These are phyloP conservation scores for Lypha dubia DNA, from an alignment of 2,888 invertebrate species.

Conservation along the genomic window DNA sequence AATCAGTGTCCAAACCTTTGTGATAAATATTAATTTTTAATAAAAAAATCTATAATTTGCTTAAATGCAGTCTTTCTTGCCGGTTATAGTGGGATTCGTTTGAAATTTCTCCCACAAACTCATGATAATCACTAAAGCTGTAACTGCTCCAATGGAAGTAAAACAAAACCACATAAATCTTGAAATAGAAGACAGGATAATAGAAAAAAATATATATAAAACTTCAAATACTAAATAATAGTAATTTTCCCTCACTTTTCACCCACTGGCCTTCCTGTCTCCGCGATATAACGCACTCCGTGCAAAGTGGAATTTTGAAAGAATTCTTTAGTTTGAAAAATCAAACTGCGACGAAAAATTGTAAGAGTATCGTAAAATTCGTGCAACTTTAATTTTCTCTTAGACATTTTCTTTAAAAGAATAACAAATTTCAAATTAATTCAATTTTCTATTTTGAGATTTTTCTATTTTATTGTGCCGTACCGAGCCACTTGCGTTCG, in stretches of 20 bases:
- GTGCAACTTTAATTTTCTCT: constrained; percentile 72
- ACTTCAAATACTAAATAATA: background rate
- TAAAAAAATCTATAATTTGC: background rate
- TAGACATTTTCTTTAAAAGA: constrained; percentile 77
- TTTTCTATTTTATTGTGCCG: background rate
- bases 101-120: constrained; percentile 93
- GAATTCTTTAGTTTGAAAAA: constrained; percentile 89
- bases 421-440: background rate
- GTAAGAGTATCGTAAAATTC: constrained; percentile 75
- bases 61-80: constrained; percentile 78
- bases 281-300: constrained; percentile 91
- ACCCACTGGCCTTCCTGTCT: constrained; percentile 88
- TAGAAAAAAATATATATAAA: background rate
- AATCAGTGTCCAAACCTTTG: constrained; percentile 89
- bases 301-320: constrained; percentile 91
- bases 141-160: constrained; percentile 87
- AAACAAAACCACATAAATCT: constrained; percentile 93
- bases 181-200: background rate
- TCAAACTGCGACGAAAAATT: constrained; percentile 86
- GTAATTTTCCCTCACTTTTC: constrained; percentile 87
- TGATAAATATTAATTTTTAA: background rate
- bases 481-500: background rate
- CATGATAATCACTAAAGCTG: constrained; percentile 89
- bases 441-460: background rate
- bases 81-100: constrained; percentile 92